Evolutionary conservation across 2,113 vertebrate species (phyloP), one percentile per base, ranked within the genome.

Genomic region (Salminus brasiliensis): DNA sequence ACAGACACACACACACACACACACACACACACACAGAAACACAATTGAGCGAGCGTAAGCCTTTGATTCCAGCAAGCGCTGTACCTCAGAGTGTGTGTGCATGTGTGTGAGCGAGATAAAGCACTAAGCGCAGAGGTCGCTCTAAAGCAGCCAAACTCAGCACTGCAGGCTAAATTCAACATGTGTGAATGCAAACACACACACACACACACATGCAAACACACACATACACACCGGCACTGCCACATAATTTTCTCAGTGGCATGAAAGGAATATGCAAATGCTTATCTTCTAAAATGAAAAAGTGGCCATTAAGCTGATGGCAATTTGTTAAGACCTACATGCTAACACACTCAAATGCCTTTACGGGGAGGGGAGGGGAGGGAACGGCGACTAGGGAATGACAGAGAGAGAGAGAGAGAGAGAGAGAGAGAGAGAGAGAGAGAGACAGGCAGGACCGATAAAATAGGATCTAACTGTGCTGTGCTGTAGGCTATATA

Each of bases 261-360:
- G 83, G 15, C 30, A 79, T 3, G 36, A 74, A 84, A 66, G 83
- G 76, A 87, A 91, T 89, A 92, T 91, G 90, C 87, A 91, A 91
- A 91, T 88, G 90, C 83, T 86, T 72, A 74, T 78, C 85, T 81
- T 86, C 89, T 81, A 84, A 87, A 92, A 92, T 92, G 83, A 79
- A 91, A 92, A 90, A 87, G 90, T 89, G 90, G 90, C 81, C 47
- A 80, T 82, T 80, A 90, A 91, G 89, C 90, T 88, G 88, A 88
- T 80, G 85, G 90, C 91, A 90, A 87, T 92, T 92, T 91, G 87
- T 89, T 86, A 87, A 91, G 89, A 90, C 76, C 8, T 78, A 85
- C 87, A 85, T 86, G 84, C 84, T 91, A 91, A 90, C 87, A 90
- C 87, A 88, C 84, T 86, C 86, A 83, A 91, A 89, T 87, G 87